These are phyloP conservation scores for Zhuqinia jingwanae DNA, from an alignment of 2,888 invertebrate genomes.

Conservation along the genomic window DNA sequence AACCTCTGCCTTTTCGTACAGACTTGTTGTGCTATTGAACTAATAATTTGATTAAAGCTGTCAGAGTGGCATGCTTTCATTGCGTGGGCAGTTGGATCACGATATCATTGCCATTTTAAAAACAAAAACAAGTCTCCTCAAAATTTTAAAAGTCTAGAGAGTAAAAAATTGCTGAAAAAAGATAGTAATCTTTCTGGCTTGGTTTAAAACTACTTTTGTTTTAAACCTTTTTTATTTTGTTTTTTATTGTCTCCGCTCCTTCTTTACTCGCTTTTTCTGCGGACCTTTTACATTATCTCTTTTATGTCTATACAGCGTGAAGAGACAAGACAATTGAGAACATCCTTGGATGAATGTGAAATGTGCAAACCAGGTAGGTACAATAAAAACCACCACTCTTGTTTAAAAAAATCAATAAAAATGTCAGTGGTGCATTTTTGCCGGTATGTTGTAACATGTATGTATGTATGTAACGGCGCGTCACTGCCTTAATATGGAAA, in stretches of 20 bases:
- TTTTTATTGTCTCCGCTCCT: slow-evolving; percentile 52
- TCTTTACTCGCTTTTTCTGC: not conserved
- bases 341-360: slow-evolving; percentile 89
- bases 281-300: not conserved
- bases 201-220: slow-evolving; percentile 38
- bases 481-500: slow-evolving; percentile 56
- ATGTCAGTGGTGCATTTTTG: slow-evolving; percentile 51
- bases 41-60: slow-evolving; percentile 50
- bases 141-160: not conserved
- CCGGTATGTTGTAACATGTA: not conserved
- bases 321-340: slow-evolving; percentile 87
- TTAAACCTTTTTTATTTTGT: slow-evolving; percentile 16
- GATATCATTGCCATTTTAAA: slow-evolving; percentile 27
- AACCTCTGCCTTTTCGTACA: slow-evolving; percentile 23
- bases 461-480: not conserved
- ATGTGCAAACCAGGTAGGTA: slow-evolving; percentile 82
- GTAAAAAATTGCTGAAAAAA: not conserved
- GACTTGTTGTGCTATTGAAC: slow-evolving; percentile 48
- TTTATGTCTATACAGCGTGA: slow-evolving; percentile 81
- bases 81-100: slow-evolving; percentile 49
- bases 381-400: not conserved
- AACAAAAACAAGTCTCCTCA: slow-evolving; percentile 39
- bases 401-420: slow-evolving; percentile 45
- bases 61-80: slow-evolving; percentile 11
- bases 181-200: slow-evolving; percentile 15